Evolutionary conservation across 2,888 invertebrate species (phyloP).

Genomic region (Diachrysia chrysitis): DNA sequence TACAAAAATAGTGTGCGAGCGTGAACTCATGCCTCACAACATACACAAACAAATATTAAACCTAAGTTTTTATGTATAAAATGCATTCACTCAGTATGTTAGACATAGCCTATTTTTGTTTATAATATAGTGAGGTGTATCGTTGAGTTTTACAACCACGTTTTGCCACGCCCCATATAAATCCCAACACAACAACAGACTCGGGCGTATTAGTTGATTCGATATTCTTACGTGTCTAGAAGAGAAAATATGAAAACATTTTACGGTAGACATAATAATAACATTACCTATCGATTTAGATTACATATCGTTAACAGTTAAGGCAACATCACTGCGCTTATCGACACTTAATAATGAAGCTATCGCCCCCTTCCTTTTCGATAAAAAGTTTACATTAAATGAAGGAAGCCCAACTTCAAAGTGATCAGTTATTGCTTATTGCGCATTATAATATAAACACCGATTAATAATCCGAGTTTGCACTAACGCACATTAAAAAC

Average conservation of each 20-base stretch:
- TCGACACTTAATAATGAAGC: constrained; percentile 68
- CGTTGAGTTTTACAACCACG: constrained; percentile 87
- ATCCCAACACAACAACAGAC: constrained; percentile 76
- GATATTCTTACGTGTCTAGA: constrained; percentile 32
- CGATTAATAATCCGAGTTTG: constrained; percentile 63
- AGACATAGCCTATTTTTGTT: constrained; percentile 86
- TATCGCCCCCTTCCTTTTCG: constrained; percentile 74
- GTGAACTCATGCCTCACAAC: constrained; percentile 87
- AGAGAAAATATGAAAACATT: constrained; percentile 48
- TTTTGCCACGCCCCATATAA: constrained; percentile 71
- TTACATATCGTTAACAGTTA: constrained; percentile 57
- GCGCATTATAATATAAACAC: constrained; percentile 57
- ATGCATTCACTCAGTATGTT: constrained; percentile 88
- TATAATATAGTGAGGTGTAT: constrained; percentile 81
- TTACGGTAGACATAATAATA: constrained; percentile 51
- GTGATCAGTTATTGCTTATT: constrained; percentile 56
- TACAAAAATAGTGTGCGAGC: constrained; percentile 89
- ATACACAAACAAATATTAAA: constrained; percentile 87
- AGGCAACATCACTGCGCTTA: constrained; percentile 56
- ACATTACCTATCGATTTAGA: constrained; percentile 50
- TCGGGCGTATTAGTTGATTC: constrained; percentile 62
- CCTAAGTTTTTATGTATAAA: constrained; percentile 86
- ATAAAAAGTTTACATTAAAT: constrained; percentile 72
- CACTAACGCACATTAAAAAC: constrained; percentile 71
- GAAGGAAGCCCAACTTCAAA: constrained; percentile 73